phyloP scores from a whole-genome alignment of 2,888 invertebrate genomes.

The Tipula confusa region DNA sequence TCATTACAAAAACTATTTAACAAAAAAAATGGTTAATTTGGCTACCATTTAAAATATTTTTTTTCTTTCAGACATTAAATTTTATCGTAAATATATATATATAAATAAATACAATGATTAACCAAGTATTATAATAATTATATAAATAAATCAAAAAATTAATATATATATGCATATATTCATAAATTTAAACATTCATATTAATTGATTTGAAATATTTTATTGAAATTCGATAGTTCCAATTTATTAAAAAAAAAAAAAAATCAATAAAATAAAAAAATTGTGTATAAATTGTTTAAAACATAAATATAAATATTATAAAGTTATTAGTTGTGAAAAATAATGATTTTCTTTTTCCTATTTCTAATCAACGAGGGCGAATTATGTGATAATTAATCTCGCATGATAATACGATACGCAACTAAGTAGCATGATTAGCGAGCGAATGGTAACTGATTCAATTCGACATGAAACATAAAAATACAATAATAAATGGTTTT shows the following conservation, averaged over 20 bases:
- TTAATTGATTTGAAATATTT: not conserved
- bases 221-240: not conserved
- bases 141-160: not conserved
- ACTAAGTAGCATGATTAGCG: too few relatives aligned
- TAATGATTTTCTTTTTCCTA: not conserved
- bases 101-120: not conserved
- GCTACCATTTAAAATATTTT: not conserved
- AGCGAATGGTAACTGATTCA: too few relatives aligned
- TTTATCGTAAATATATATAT: not conserved
- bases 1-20: not conserved
- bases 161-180: not conserved
- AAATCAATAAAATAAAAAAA: not conserved
- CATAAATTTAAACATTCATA: not conserved
- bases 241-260: not conserved
- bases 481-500: too few relatives aligned
- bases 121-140: not conserved
- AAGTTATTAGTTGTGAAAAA: slow-evolving; percentile 9
- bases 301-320: not conserved
- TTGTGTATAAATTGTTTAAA: slow-evolving; percentile 25
- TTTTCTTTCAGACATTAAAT: slow-evolving; percentile 6
- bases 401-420: too few relatives aligned
- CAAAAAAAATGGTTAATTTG: not conserved
- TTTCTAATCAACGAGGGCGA: too few relatives aligned
- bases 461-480: too few relatives aligned
- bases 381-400: too few relatives aligned